A percentile compares a stretch with the other conserved stretches of the same genome.
Evolutionary conservation across 2,113 vertebrate genomes (phyloP).

Genomic region (Periophthalmodon schlosseri): DNA sequence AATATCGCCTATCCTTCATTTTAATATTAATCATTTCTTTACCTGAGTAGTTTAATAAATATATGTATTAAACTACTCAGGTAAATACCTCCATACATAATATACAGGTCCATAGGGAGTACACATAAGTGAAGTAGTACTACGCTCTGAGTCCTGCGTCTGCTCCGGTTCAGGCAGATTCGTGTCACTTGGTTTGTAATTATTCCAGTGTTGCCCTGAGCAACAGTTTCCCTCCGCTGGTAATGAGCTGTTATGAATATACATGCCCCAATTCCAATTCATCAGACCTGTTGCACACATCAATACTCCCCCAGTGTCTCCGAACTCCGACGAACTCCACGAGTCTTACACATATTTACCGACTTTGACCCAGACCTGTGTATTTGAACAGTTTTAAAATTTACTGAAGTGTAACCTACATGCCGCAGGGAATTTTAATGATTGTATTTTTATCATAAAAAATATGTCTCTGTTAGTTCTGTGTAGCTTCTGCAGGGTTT

Average conservation of each 20-base stretch:
- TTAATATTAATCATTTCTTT: too few relatives aligned
- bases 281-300: slow-evolving; percentile 38
- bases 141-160: slow-evolving; percentile 8
- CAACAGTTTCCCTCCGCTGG: slow-evolving; percentile 31
- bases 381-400: background rate
- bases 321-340: slow-evolving; percentile 28
- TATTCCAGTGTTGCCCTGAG: slow-evolving; percentile 47
- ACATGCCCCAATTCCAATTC: slow-evolving; percentile 46
- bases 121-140: background rate
- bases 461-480: too few relatives aligned
- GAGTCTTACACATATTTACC: slow-evolving; percentile 24
- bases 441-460: background rate
- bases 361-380: too few relatives aligned
- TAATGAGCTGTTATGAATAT: slow-evolving; percentile 52
- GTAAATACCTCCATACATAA: too few relatives aligned
- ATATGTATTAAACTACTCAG: too few relatives aligned
- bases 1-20: too few relatives aligned
- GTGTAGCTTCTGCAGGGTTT: background rate
- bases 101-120: too few relatives aligned
- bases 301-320: slow-evolving; percentile 8
- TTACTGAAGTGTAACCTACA: background rate
- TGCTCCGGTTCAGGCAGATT: slow-evolving; percentile 23
- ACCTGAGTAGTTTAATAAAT: too few relatives aligned
- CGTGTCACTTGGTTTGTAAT: slow-evolving; percentile 33
- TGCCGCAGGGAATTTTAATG: background rate